phyloP scores from a whole-genome alignment of 2,113 vertebrate genomes.

The Pycnonotus jocosus region DNA sequence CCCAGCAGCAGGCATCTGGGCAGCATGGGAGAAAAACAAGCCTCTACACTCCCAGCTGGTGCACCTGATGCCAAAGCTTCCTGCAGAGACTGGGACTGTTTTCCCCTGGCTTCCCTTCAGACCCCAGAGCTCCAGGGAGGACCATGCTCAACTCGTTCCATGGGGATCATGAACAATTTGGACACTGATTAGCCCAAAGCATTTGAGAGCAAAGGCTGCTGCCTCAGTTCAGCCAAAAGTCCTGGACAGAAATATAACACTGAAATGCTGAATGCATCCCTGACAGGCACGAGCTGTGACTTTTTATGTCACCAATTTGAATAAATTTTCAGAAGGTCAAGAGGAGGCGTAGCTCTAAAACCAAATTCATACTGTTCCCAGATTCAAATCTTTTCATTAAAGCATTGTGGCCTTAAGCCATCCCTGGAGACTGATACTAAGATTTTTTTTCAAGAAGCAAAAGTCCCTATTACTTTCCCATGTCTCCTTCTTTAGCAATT shows the following conservation, averaged over 20 bases:
- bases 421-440: background rate
- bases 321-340: background rate
- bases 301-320: background rate
- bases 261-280: background rate
- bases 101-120: background rate
- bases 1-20: background rate
- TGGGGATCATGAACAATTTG: background rate
- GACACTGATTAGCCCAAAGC: background rate
- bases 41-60: rapidly evolving
- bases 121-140: background rate
- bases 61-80: background rate
- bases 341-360: background rate
- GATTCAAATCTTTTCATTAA: background rate
- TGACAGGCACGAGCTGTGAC: background rate
- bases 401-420: background rate
- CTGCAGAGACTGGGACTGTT: background rate
- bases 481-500: background rate
- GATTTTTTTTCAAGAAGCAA: background rate
- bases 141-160: background rate
- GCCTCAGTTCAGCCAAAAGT: background rate
- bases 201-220: background rate
- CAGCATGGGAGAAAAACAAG: background rate
- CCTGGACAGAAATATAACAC: background rate
- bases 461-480: background rate
- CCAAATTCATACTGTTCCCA: background rate